Percentiles rank a stretch among this genome's conserved stretches.
phyloP scores from a whole-genome alignment of 2,888 invertebrate genomes.

The Cantharis flavilabris region DNA sequence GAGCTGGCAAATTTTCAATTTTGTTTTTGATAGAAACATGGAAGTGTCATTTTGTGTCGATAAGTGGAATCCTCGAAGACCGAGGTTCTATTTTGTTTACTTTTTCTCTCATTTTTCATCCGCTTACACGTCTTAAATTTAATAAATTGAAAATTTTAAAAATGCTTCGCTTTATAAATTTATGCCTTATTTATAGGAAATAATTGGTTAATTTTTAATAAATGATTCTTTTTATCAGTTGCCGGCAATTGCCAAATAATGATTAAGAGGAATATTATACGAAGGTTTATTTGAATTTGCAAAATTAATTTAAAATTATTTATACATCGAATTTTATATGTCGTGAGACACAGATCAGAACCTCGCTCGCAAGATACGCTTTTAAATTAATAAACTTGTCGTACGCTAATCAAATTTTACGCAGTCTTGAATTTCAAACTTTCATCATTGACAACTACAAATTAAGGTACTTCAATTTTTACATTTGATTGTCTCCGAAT shows the following conservation, averaged over 20 bases:
- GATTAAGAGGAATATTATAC: neutral
- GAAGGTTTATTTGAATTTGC: neutral
- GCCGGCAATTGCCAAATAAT: neutral
- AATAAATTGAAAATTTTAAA: neutral
- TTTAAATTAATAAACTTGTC: constrained; percentile 28
- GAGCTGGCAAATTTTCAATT: constrained; percentile 12
- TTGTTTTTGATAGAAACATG: constrained; percentile 7
- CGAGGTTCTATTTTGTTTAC: neutral
- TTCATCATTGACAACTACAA: constrained; percentile 13
- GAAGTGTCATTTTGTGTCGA: constrained; percentile 15
- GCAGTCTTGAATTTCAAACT: constrained; percentile 18
- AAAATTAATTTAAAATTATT: neutral
- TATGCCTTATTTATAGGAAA: neutral
- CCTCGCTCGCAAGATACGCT: constrained; percentile 6
- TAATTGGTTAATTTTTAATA: neutral
- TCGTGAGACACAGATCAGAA: constrained; percentile 6
- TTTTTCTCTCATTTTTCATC: neutral
- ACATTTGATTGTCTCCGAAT: neutral
- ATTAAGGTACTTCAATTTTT: neutral
- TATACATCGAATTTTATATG: neutral
- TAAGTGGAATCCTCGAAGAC: constrained; percentile 14
- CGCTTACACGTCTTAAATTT: neutral
- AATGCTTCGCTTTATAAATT: neutral
- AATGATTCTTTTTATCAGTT: neutral
- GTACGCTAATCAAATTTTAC: constrained; percentile 25